Evolutionary conservation across 2,113 vertebrate species (phyloP), one percentile per base, ranked within the genome.

Genomic region (Raphicerus campestris): DNA sequence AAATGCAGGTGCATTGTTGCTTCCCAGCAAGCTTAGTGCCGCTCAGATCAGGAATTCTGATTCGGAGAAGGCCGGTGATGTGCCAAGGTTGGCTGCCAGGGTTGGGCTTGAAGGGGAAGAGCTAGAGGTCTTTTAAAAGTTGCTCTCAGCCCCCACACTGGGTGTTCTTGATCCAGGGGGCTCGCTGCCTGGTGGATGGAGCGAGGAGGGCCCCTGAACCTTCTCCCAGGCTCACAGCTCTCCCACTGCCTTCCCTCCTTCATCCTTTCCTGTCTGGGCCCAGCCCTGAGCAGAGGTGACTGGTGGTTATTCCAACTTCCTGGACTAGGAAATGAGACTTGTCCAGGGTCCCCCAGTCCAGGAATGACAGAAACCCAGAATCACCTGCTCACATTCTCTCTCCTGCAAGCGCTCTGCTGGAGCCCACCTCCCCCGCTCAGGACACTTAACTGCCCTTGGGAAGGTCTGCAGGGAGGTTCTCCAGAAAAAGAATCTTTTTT

Each of bases 1-100:
- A 63, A 42, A 24, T 0, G 0, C 10, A n/a, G 6, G 10, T 70
- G n/a, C 6, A 4, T 0, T 7, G 32, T 58, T 3, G 2, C 9
- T 28, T 14, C 47, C 28, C 19, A 26, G 55, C 13, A 2, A 28
- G 39, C 10, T 20, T 10, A 10, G 39, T 56, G 53, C 61, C 2
- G 0, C 20, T 17, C 20, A 2, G 15, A 30, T 14, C 19, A 5
- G 42, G 53, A 60, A 22, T 24, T 42, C 58, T 2, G 24, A 30
- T 24, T 39, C 5, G 11, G 83, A 22, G 60, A 77, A 88, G 83
- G 32, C 56, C 1, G 0, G n/a, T 1, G 24, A 39, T 9, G 16
- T 14, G 42, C 28, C n/a, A 15, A 26, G 14, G 19, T 53, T 56
- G 66, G 49, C 47, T 70, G 49, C 84, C 86, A 13, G 32, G n/a